Evolutionary conservation across 2,797 vertebrate genomes (phyloP).

Genomic region (Onychomys arenicola): DNA sequence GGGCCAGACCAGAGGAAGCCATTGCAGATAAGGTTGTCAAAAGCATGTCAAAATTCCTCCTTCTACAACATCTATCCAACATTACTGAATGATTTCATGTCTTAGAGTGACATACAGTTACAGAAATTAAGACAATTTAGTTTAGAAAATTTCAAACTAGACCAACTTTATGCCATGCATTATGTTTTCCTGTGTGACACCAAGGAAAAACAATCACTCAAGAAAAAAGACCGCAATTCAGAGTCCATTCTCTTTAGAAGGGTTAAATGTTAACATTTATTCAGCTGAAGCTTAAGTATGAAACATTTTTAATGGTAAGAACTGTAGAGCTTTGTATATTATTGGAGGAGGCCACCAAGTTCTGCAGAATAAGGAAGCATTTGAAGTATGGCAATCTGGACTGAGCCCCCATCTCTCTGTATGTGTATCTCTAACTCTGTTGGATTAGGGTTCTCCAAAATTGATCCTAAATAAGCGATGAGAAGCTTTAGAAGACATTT

Average conservation of each 20-base stretch:
- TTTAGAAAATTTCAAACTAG: neutral
- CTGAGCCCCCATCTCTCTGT: neutral
- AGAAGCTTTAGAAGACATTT: slow-evolving; percentile 42
- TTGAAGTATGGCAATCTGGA: neutral
- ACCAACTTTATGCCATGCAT: neutral
- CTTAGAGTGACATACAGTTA: slow-evolving; percentile 13
- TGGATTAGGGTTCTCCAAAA: neutral
- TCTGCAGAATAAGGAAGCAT: slow-evolving; percentile 16
- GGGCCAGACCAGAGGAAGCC: neutral
- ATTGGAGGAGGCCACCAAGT: neutral
- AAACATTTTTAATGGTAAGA: neutral
- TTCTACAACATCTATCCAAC: neutral
- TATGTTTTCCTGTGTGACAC: neutral
- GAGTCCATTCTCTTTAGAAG: neutral
- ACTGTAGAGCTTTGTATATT: neutral
- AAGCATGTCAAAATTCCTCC: neutral
- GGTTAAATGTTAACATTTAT: neutral
- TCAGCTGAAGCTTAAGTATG: neutral
- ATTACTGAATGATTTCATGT: slow-evolving; percentile 6
- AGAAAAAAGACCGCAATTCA: neutral
- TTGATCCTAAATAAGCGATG: neutral
- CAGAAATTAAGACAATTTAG: slow-evolving; percentile 34
- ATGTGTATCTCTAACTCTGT: neutral
- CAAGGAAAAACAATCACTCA: slow-evolving; percentile 2
- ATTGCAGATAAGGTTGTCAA: neutral